These are phyloP conservation scores for Amorpha juglandis DNA, from an alignment of 2,888 invertebrate species.

Conservation along the genomic window DNA sequence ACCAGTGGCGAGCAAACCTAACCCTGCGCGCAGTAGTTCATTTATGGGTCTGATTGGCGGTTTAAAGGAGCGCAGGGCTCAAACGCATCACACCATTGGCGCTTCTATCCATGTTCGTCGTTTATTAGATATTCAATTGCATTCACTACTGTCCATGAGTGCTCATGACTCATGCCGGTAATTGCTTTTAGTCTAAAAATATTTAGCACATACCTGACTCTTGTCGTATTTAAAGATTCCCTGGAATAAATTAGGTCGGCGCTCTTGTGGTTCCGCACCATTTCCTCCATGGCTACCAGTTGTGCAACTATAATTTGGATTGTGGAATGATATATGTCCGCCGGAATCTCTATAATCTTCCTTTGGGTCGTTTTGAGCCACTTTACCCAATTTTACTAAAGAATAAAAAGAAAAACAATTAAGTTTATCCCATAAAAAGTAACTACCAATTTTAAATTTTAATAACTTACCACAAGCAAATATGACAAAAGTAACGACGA, in stretches of 20 bases:
- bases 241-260: slow-evolving; percentile 72
- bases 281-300: slow-evolving; percentile 69
- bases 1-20: too few relatives aligned
- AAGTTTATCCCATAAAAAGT: background rate
- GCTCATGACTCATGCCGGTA: too few relatives aligned
- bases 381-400: slow-evolving; percentile 53
- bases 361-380: slow-evolving; percentile 59
- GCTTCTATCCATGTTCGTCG: too few relatives aligned
- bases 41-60: too few relatives aligned
- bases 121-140: too few relatives aligned
- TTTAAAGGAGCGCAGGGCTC: too few relatives aligned
- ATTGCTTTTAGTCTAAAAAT: background rate
- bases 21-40: too few relatives aligned
- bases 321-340: slow-evolving; percentile 93
- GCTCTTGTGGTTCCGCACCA: slow-evolving; percentile 57
- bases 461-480: slow-evolving; percentile 53
- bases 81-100: too few relatives aligned
- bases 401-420: slow-evolving; percentile 4
- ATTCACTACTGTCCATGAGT: too few relatives aligned
- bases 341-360: slow-evolving; percentile 80
- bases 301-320: slow-evolving; percentile 91
- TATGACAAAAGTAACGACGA: slow-evolving; percentile 45
- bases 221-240: slow-evolving; percentile 91
- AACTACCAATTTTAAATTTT: background rate
- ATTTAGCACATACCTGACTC: slow-evolving; percentile 82